Percentiles rank a stretch among this genome's conserved stretches.
These are phyloP conservation scores for Albula goreensis DNA, from an alignment of 2,113 vertebrate species.

Conservation along the genomic window DNA sequence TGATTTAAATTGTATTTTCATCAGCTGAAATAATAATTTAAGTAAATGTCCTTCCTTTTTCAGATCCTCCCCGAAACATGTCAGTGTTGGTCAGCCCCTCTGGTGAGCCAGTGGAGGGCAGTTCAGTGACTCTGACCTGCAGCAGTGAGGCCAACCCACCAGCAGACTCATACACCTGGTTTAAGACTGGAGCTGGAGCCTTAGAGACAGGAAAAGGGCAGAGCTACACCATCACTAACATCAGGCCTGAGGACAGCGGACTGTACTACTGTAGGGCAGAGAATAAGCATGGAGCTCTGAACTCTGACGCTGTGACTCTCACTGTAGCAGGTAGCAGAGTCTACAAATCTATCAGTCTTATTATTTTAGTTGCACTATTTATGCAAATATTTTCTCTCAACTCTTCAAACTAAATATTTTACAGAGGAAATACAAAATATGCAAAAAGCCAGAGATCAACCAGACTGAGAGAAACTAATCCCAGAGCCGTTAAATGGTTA, in stretches of 20 bases:
- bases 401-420: too few species aligned
- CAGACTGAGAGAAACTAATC: too few species aligned
- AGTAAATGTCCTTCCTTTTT: background rate
- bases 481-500: too few species aligned
- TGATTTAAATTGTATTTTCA: too few species aligned
- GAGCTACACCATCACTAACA: background rate
- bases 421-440: too few species aligned
- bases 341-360: too few species aligned
- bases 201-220: too few species aligned
- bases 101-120: slow-evolving; percentile 11
- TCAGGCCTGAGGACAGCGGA: background rate
- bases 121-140: slow-evolving; percentile 39
- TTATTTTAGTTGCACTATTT: too few species aligned
- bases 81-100: background rate
- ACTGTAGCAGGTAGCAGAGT: background rate
- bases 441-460: too few species aligned
- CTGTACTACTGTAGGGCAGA: background rate
- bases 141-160: background rate
- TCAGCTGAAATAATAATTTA: too few species aligned
- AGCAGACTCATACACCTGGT: too few species aligned
- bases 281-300: background rate
- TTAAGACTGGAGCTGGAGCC: background rate
- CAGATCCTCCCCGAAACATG: background rate
- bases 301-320: background rate
- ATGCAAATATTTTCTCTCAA: too few species aligned